A percentile compares a stretch with the other conserved stretches of the same genome.
These are phyloP conservation scores for Pterocles orientalis DNA, from an alignment of 2,113 vertebrate genomes.

Conservation along the genomic window DNA sequence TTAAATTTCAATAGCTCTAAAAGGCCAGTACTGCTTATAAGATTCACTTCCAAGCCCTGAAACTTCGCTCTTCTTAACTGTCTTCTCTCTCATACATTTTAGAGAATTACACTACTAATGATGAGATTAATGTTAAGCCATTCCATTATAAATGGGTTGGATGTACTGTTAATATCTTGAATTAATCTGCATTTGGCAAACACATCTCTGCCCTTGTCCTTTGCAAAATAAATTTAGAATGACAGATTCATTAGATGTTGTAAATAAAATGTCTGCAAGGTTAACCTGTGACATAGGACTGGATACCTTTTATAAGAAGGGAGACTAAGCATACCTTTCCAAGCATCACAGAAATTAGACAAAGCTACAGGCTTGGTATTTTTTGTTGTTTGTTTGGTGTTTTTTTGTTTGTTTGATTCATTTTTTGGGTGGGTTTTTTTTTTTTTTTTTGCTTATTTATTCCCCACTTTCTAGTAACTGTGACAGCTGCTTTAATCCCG, in stretches of 20 bases:
- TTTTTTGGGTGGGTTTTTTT: too few relatives aligned
- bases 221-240: neutral
- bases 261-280: neutral
- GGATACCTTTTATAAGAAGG: neutral
- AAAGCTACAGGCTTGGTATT: neutral
- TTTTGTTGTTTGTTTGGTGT: neutral
- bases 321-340: neutral
- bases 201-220: neutral
- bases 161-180: neutral
- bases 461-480: neutral
- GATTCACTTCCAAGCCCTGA: neutral
- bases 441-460: neutral
- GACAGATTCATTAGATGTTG: neutral
- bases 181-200: slow-evolving; percentile 7
- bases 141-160: neutral
- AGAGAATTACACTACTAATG: neutral
- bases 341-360: neutral
- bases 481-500: neutral
- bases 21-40: neutral
- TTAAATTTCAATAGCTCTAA: slow-evolving; percentile 5
- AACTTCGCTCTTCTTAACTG: neutral
- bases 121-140: slow-evolving; percentile 16
- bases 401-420: too few relatives aligned
- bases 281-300: neutral
- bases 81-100: neutral